Conservation (phyloP, 2,113 vertebrate species). For the Brachyistius frenatus region DNA sequence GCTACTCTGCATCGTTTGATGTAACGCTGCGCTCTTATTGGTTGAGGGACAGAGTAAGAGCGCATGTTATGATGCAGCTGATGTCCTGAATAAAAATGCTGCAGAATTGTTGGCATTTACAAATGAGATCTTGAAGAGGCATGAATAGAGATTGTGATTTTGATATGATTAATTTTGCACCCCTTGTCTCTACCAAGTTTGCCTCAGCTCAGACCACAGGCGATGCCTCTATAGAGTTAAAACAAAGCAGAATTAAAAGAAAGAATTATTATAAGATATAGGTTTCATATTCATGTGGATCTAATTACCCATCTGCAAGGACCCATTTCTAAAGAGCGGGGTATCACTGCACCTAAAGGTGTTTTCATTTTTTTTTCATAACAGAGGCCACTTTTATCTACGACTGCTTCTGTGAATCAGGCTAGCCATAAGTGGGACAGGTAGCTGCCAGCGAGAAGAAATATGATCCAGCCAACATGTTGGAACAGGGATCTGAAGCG, state of each 20-base stretch:
- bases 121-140: too few species aligned
- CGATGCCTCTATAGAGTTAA: not conserved
- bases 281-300: slow-evolving; percentile 10
- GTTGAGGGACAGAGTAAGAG: too few species aligned
- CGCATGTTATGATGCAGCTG: too few species aligned
- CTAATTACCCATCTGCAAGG: slow-evolving; percentile 19
- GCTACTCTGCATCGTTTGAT: too few species aligned
- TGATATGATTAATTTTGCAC: too few species aligned
- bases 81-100: too few species aligned
- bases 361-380: slow-evolving; percentile 23
- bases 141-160: too few species aligned
- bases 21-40: too few species aligned
- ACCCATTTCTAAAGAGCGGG: slow-evolving; percentile 1
- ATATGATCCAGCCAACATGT: slow-evolving; percentile 32
- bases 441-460: slow-evolving; percentile 40
- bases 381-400: slow-evolving; percentile 28
- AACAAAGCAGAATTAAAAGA: not conserved
- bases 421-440: slow-evolving; percentile 29
- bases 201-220: not conserved
- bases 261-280: not conserved
- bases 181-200: too few species aligned
- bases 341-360: slow-evolving; percentile 15
- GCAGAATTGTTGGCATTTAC: too few species aligned
- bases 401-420: slow-evolving; percentile 21
- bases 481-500: slow-evolving; percentile 41